phyloP scores from a whole-genome alignment of 2,888 invertebrate species.

The Meiosimyza platycephala region DNA sequence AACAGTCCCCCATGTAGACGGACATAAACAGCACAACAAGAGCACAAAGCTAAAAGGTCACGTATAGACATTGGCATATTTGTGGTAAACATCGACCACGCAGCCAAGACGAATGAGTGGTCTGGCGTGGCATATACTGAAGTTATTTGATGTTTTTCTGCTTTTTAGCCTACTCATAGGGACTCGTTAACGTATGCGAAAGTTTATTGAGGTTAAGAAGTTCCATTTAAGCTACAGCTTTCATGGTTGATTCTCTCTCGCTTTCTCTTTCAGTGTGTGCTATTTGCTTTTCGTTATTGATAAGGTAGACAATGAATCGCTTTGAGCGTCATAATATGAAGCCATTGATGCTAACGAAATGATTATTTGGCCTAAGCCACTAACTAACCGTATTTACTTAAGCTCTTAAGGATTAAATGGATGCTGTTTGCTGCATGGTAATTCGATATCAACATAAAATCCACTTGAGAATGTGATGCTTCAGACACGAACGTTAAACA shows the following conservation, averaged over 20 bases:
- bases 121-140: too few relatives aligned
- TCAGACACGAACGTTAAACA: too few relatives aligned
- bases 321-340: not conserved
- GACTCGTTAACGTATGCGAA: not conserved
- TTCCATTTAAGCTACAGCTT: not conserved
- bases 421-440: too few relatives aligned
- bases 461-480: too few relatives aligned
- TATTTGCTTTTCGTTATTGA: slow-evolving; percentile 2
- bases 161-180: too few relatives aligned
- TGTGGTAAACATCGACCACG: not conserved
- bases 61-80: slow-evolving; percentile 20
- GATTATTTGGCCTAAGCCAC: too few relatives aligned
- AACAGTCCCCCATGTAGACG: not conserved
- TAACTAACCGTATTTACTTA: too few relatives aligned
- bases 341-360: not conserved
- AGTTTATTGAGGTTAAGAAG: not conserved
- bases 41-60: slow-evolving; percentile 9
- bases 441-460: too few relatives aligned
- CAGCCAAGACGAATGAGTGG: too few relatives aligned
- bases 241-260: too few relatives aligned
- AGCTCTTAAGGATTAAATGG: too few relatives aligned
- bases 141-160: too few relatives aligned
- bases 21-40: not conserved
- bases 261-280: not conserved
- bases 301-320: slow-evolving; percentile 2